phyloP scores from a whole-genome alignment of 2,113 vertebrate genomes.

The Seriola rivoliana region DNA sequence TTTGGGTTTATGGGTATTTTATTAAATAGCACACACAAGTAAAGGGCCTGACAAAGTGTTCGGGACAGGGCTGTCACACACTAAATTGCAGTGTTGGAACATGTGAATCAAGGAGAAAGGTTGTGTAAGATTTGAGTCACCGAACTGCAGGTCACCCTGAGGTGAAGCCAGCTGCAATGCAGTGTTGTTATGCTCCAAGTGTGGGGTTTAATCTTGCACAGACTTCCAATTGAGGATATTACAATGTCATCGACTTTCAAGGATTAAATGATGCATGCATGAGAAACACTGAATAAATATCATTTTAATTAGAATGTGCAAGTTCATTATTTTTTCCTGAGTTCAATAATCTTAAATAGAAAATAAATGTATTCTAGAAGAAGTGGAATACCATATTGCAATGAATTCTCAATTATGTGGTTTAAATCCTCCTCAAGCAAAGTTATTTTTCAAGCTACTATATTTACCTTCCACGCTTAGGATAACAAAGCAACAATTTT shows the following conservation, averaged over 20 bases:
- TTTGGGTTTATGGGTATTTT: neutral
- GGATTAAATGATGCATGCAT: slow-evolving; percentile 55
- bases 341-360: slow-evolving; percentile 35
- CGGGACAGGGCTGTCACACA: neutral
- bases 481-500: neutral
- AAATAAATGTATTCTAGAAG: slow-evolving; percentile 46
- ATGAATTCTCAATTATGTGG: slow-evolving; percentile 38
- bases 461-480: slow-evolving; percentile 13
- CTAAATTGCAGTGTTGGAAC: neutral
- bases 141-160: slow-evolving; percentile 37
- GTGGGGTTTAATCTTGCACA: slow-evolving; percentile 33
- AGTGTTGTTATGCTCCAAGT: slow-evolving; percentile 24
- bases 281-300: slow-evolving; percentile 54
- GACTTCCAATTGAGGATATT: slow-evolving; percentile 32
- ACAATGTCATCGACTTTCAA: slow-evolving; percentile 44
- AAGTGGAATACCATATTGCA: slow-evolving; percentile 7
- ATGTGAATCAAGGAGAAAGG: slow-evolving; percentile 20
- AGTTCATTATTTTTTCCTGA: slow-evolving; percentile 35
- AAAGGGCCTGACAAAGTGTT: neutral
- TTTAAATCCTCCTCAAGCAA: slow-evolving; percentile 32
- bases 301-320: slow-evolving; percentile 60
- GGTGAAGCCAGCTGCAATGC: slow-evolving; percentile 22
- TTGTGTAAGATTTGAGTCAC: slow-evolving; percentile 40
- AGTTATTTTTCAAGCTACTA: slow-evolving; percentile 9
- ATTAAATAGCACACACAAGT: neutral